A percentile compares a stretch with the other conserved stretches of the same genome.
Conservation (phyloP, 2,888 invertebrate species). For the Quadriops clusia region DNA sequence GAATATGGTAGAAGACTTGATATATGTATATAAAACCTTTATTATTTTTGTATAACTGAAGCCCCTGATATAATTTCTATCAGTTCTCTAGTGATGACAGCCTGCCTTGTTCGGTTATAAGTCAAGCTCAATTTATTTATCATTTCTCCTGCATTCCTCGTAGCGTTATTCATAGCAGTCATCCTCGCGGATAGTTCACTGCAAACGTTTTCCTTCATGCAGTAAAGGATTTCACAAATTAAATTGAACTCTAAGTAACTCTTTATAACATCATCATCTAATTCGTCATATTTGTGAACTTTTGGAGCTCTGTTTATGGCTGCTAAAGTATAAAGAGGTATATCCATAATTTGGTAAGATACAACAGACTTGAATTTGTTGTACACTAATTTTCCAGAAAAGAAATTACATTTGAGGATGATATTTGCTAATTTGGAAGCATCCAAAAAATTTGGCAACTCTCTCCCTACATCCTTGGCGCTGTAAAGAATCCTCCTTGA, state of each 20-base stretch:
- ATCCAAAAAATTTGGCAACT: constrained; percentile 86
- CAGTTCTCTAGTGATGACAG: constrained; percentile 94
- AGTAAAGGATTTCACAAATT: constrained; percentile 84
- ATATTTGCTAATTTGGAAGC: constrained; percentile 76
- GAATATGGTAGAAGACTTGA: too few species aligned
- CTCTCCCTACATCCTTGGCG: constrained; percentile 81
- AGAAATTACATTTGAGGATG: constrained; percentile 76
- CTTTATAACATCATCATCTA: constrained; percentile 83
- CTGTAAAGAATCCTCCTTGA: constrained; percentile 73
- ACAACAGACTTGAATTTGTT: constrained; percentile 93
- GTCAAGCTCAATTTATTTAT: constrained; percentile 92
- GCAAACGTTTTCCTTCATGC: constrained; percentile 95
- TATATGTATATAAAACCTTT: constrained; percentile 6
- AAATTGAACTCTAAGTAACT: constrained; percentile 94
- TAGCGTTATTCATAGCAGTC: constrained; percentile 99
- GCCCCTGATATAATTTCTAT: constrained; percentile 99
- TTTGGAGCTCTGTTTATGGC: constrained; percentile 73
- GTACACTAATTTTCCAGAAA: constrained; percentile 81
- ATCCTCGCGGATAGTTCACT: constrained; percentile 97
- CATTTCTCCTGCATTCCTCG: constrained; percentile 99
- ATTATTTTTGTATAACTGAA: constrained; percentile 57
- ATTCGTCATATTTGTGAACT: constrained; percentile 78
- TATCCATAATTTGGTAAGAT: constrained; percentile 65
- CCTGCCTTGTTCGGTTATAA: constrained; percentile 97
- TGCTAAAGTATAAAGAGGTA: constrained; percentile 76